phyloP scores from a whole-genome alignment of 2,113 vertebrate genomes.

The Monarcha castaneiventris region DNA sequence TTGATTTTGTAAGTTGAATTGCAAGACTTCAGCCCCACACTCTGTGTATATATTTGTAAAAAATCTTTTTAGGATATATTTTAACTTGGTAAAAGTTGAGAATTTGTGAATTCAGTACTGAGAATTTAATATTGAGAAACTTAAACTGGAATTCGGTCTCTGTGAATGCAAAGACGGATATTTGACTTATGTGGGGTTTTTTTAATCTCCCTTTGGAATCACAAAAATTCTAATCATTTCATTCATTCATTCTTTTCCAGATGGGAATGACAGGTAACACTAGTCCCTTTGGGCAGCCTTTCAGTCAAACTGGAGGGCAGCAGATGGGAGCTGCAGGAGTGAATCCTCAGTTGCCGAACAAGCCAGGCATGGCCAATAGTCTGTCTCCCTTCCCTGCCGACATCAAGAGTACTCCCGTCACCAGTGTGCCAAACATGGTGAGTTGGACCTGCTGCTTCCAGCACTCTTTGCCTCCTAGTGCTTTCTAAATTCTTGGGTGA shows the following conservation, averaged over 20 bases:
- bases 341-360: slow-evolving; percentile 87
- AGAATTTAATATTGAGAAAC: neutral
- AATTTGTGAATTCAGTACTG: neutral
- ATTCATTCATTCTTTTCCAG: slow-evolving; percentile 74
- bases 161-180: neutral
- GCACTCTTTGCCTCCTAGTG: neutral
- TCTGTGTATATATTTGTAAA: neutral
- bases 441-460: slow-evolving; percentile 51
- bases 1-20: neutral
- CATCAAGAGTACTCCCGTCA: slow-evolving; percentile 88
- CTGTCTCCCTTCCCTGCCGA: slow-evolving; percentile 87
- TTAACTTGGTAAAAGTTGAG: neutral
- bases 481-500: neutral
- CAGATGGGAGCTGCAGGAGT: slow-evolving; percentile 88
- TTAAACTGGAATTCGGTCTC: neutral
- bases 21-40: neutral
- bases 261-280: slow-evolving; percentile 90
- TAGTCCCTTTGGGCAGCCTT: slow-evolving; percentile 88
- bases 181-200: neutral
- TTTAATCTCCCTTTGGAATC: neutral
- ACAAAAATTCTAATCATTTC: neutral
- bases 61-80: neutral
- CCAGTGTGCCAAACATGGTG: slow-evolving; percentile 94
- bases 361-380: slow-evolving; percentile 88
- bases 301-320: slow-evolving; percentile 87